Conservation (phyloP, 2,113 vertebrate genomes). For the Diphyllodes magnificus region DNA sequence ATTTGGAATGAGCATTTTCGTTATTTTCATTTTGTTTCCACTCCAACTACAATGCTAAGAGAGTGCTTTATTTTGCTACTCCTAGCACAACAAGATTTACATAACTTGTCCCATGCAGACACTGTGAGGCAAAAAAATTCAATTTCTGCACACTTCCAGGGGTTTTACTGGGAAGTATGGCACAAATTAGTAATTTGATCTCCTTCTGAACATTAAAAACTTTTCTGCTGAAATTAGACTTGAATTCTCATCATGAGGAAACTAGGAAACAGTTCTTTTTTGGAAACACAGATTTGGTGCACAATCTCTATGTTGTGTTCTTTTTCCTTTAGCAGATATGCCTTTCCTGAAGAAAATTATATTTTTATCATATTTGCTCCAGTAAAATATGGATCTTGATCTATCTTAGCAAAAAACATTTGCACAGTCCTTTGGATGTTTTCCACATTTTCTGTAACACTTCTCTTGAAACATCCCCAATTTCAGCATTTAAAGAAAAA, state of each 20-base stretch:
- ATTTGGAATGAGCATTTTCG: slow-evolving; percentile 75
- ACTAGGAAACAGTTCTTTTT: background rate
- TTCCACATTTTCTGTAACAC: background rate
- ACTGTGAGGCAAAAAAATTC: background rate
- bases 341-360: background rate
- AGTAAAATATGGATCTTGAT: background rate
- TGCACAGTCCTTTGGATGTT: background rate
- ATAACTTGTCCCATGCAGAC: background rate
- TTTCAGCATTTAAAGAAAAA: background rate
- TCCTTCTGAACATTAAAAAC: background rate
- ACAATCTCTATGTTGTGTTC: background rate
- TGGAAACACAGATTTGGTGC: background rate
- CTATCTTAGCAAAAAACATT: background rate
- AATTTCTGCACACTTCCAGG: background rate
- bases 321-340: background rate
- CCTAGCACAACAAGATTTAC: background rate
- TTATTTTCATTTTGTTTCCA: background rate
- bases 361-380: background rate
- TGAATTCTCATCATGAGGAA: background rate
- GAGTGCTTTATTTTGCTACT: background rate
- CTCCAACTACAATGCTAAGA: background rate
- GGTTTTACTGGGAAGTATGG: background rate
- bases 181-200: background rate
- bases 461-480: background rate
- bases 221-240: background rate